Percentiles rank a stretch among this genome's conserved stretches.
Conservation (phyloP, 2,888 invertebrate species). For the Drosophila austrosaltans region DNA sequence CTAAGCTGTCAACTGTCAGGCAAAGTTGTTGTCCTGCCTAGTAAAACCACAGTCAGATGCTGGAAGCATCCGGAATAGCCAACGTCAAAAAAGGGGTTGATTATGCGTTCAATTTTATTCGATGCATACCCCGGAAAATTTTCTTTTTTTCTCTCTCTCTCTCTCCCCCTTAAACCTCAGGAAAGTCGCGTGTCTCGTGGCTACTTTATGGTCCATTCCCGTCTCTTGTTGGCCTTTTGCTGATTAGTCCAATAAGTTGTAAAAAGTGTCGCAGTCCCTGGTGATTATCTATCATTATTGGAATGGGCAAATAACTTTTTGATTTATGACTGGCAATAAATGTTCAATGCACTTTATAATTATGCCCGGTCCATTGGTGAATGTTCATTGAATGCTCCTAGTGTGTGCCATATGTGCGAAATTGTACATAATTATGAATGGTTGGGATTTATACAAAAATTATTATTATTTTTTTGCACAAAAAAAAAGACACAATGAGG, state of each 20-base stretch:
- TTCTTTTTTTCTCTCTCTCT: not conserved
- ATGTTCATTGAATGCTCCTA: slow-evolving; percentile 33
- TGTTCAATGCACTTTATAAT: slow-evolving; percentile 75
- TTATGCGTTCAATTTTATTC: slow-evolving; percentile 28
- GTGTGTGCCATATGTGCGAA: slow-evolving; percentile 62
- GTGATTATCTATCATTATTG: slow-evolving; percentile 64
- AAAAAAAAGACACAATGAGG: slow-evolving; percentile 11
- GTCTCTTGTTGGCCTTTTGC: slow-evolving; percentile 21
- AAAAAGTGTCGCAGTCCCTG: slow-evolving; percentile 71
- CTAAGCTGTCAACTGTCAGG: slow-evolving; percentile 78
- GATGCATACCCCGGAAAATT: slow-evolving; percentile 7
- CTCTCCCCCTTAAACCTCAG: not conserved
- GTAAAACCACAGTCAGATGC: slow-evolving; percentile 26
- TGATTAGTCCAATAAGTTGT: slow-evolving; percentile 81
- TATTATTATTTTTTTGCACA: slow-evolving; percentile 20
- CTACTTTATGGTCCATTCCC: slow-evolving; percentile 65
- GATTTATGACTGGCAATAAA: slow-evolving; percentile 82
- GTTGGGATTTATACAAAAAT: slow-evolving; percentile 7
- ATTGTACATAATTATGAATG: slow-evolving; percentile 52
- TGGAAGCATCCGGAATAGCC: slow-evolving; percentile 8
- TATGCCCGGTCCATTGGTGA: slow-evolving; percentile 51
- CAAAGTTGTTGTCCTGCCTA: slow-evolving; percentile 35
- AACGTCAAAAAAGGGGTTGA: slow-evolving; percentile 48
- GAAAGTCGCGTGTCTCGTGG: slow-evolving; percentile 66
- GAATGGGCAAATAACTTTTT: slow-evolving; percentile 74